Evolutionary conservation across 1,140 invertebrate species (phyloP).

Genomic region (Polyergus mexicanus): DNA sequence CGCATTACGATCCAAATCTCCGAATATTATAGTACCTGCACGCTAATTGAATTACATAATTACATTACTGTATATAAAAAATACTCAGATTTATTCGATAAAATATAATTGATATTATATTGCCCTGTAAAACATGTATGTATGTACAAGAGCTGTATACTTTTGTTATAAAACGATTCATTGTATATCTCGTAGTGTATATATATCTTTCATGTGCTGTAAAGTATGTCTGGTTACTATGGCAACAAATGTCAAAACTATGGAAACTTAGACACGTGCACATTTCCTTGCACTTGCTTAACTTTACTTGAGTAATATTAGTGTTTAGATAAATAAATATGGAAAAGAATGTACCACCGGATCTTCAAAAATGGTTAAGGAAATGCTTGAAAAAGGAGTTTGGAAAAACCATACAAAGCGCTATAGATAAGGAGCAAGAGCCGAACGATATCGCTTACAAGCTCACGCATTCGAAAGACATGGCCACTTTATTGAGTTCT

Average conservation of each 20-base stretch:
- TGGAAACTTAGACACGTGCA: conserved; percentile 25
- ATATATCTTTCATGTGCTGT: neutral
- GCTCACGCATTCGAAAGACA: conserved; percentile 80
- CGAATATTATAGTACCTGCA: conserved; percentile 87
- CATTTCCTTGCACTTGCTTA: conserved; percentile 14
- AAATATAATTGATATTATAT: conserved; percentile 36
- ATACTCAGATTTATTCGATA: conserved; percentile 46
- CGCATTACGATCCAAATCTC: conserved; percentile 88
- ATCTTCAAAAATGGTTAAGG: conserved; percentile 80
- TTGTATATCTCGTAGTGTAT: conserved; percentile 10
- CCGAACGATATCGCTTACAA: conserved; percentile 75
- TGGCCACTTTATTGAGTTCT: conserved; percentile 74
- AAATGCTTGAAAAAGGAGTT: conserved; percentile 81
- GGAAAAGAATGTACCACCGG: conserved; percentile 76
- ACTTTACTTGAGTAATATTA: neutral
- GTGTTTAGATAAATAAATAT: conserved; percentile 64
- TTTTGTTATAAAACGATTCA: conserved; percentile 52
- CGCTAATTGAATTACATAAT: conserved; percentile 67
- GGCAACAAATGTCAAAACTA: conserved; percentile 73
- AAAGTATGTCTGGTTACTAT: conserved; percentile 60
- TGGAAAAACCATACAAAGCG: conserved; percentile 74
- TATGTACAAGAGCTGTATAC: conserved; percentile 27
- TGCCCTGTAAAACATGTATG: conserved; percentile 12
- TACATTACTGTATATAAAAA: conserved; percentile 4
- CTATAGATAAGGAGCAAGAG: conserved; percentile 74